Base-by-base conservation (phyloP, 2,113 vertebrate species). In the Coregonus clupeaformis region DNA sequence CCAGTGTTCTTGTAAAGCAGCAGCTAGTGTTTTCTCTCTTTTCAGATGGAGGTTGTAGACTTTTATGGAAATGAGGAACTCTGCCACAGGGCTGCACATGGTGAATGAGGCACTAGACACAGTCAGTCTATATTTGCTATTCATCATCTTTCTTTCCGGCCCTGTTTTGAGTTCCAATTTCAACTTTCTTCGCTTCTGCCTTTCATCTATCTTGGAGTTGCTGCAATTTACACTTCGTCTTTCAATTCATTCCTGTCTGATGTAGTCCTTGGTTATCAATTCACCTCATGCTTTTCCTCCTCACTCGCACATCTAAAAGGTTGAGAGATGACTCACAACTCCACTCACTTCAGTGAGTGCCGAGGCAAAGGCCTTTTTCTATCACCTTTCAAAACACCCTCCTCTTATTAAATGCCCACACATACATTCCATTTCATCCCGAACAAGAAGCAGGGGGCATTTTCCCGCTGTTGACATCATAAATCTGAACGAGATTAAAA, bases 41-140 rank as follows among this genome's bases (percentile, higher is more conserved):
- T 84, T 89, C 86, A 91, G 88, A 91, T 87, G 84, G 90, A 91
- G 87, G 88, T 81, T 29, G 76, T 69, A 79, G 88, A 89, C 87
- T 91, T 91, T 90, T 91, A 92, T 92, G 91, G 88, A 91, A 91
- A 93, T 92, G 85, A 91, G 87, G 81, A 86, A 83, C 72, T 73
- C 84, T 86, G 88, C 89, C 91, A 90, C 81, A 84, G 88, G 89
- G 84, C 14, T 87, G 84, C 87, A 83, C 86, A 85, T 87, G 84
- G 83, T 86, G 86, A 91, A 91, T 91, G 89, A 92, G 77, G 85
- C 81, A 67, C 83, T 83, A 82, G 89, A 88, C 89, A 86, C 83
- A 91, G 88, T 89, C 88, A 82, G 86, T 91, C 87, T 86, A 83
- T 88, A 88, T 90, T 90, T 89, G 87, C 83, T 88, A 89, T 90